A percentile compares a stretch with the other conserved stretches of the same genome.
Conservation (phyloP, 2,888 invertebrate species). For the Eudasyphora cyanicolor region DNA sequence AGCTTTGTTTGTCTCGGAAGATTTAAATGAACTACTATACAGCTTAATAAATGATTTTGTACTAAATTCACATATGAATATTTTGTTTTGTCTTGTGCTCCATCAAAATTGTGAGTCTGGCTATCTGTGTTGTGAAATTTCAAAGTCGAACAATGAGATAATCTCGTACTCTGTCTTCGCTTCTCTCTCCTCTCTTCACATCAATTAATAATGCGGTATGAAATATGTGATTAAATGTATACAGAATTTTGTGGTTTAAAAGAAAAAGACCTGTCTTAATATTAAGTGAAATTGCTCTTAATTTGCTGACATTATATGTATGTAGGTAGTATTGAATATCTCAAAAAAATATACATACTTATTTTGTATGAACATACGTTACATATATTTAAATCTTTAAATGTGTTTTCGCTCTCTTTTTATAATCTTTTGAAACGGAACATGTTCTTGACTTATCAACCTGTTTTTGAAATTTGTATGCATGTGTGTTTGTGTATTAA, state of each 20-base stretch:
- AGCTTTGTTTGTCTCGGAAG: too few species aligned
- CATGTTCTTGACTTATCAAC: conserved; percentile 47
- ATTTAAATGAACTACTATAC: conserved; percentile 35
- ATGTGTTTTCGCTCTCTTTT: too few species aligned
- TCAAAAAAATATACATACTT: too few species aligned
- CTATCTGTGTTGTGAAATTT: conserved; percentile 20
- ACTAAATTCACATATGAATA: conserved; percentile 41
- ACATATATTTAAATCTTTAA: too few species aligned
- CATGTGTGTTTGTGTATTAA: too few species aligned
- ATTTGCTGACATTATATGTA: too few species aligned
- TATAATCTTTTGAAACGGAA: not conserved
- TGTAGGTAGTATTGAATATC: too few species aligned
- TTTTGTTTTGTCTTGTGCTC: conserved; percentile 20
- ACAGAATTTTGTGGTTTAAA: too few species aligned
- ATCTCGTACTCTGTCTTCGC: conserved; percentile 26
- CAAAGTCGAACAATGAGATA: conserved; percentile 47
- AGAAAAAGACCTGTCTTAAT: too few species aligned
- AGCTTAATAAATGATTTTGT: conserved; percentile 35
- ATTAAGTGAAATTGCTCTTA: too few species aligned
- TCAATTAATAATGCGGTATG: not conserved
- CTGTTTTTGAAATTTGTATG: conserved; percentile 36
- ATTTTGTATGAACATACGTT: too few species aligned
- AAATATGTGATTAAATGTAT: too few species aligned
- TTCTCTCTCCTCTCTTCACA: not conserved
- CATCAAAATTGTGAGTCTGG: conserved; percentile 1